phyloP scores from a whole-genome alignment of 2,797 vertebrate species.

The Thalassophryne amazonica region DNA sequence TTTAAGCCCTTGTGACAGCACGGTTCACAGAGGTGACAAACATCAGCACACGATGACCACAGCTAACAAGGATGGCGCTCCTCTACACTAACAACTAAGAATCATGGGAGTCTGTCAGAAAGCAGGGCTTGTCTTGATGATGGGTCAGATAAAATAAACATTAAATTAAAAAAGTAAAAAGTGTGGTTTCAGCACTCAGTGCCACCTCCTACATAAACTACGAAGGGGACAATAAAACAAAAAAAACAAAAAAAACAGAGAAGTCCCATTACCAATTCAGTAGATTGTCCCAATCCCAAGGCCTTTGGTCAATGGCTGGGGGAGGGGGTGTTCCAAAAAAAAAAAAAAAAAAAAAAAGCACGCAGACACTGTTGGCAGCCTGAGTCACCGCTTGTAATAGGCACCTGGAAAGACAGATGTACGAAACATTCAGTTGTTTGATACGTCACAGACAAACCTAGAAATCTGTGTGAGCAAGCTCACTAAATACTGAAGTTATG shows the following conservation, averaged over 20 bases:
- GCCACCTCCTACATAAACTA: conserved; percentile 13
- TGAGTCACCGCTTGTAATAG: conserved; percentile 88
- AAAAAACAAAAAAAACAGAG: neutral
- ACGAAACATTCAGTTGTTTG: conserved; percentile 28
- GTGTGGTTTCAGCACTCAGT: conserved; percentile 36
- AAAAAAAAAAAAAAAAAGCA: conserved; percentile 44
- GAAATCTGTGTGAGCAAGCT: too few species aligned
- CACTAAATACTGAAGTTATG: too few species aligned
- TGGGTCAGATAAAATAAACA: conserved; percentile 42
- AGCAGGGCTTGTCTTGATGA: conserved; percentile 33
- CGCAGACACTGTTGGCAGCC: conserved; percentile 37
- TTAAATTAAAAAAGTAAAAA: neutral
- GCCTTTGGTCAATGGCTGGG: conserved; percentile 46
- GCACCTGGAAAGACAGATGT: conserved; percentile 81
- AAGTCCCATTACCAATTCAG: conserved; percentile 30
- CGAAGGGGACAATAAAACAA: conserved; percentile 6
- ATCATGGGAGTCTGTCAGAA: conserved; percentile 25
- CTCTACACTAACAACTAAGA: conserved; percentile 31
- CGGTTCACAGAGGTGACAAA: conserved; percentile 24
- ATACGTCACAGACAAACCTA: too few species aligned
- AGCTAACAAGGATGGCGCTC: conserved; percentile 11
- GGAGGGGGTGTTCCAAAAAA: too few species aligned
- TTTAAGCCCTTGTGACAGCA: conserved; percentile 40
- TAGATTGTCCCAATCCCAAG: conserved; percentile 60
- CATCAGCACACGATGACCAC: conserved; percentile 22